These are phyloP conservation scores for Triplophysa tibetana DNA, from an alignment of 2,113 vertebrate species.

Conservation along the genomic window DNA sequence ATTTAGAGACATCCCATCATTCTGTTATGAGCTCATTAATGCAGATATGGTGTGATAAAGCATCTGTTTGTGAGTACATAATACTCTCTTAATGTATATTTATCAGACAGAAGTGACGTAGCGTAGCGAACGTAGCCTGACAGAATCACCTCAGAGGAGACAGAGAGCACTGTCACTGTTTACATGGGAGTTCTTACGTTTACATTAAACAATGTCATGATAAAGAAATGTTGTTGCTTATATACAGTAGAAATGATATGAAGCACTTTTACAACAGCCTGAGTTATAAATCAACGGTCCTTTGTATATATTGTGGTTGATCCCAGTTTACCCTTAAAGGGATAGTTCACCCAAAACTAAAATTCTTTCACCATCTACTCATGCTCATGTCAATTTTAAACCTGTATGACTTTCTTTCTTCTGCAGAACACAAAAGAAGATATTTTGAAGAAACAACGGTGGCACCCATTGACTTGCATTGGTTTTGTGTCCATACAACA, in stretches of 20 bases:
- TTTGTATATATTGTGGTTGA: no score
- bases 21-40: not conserved
- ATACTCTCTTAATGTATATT: slow-evolving; percentile 9
- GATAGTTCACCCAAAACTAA: no score
- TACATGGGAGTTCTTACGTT: not conserved
- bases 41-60: slow-evolving; percentile 22
- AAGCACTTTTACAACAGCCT: not conserved
- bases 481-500: no score
- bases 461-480: no score
- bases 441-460: no score
- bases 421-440: no score
- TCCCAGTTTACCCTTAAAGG: not conserved
- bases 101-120: slow-evolving; percentile 15
- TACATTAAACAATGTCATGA: not conserved
- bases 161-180: not conserved
- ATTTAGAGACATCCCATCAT: not conserved
- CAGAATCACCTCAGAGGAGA: not conserved
- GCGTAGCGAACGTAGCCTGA: not conserved
- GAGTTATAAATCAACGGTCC: no score
- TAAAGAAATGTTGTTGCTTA: no score
- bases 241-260: no score
- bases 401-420: no score
- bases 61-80: slow-evolving; percentile 31
- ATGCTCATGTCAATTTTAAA: no score
- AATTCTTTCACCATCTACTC: no score